These are phyloP conservation scores for Zele albiditarsus DNA, from an alignment of 2,888 invertebrate species.

Conservation along the genomic window DNA sequence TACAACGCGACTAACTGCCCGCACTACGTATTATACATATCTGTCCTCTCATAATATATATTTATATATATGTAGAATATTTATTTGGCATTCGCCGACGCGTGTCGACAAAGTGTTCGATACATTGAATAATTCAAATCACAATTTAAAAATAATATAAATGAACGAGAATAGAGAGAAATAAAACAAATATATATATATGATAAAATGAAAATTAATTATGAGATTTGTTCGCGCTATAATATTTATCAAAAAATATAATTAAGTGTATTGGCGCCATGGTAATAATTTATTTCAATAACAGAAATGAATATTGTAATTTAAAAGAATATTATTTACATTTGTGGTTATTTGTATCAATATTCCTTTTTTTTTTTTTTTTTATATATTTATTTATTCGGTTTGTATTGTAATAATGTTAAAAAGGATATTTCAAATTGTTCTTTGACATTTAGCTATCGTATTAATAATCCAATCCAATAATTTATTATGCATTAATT, in stretches of 20 bases:
- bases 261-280: neutral
- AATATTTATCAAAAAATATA: constrained; percentile 2
- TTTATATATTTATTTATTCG: neutral
- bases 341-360: neutral
- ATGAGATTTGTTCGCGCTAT: neutral
- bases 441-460: too few species aligned
- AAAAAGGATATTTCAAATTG: too few species aligned
- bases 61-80: constrained; percentile 30
- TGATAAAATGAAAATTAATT: constrained; percentile 7
- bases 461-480: too few species aligned
- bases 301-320: neutral
- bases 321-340: neutral
- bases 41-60: neutral
- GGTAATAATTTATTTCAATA: neutral
- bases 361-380: constrained; percentile 14
- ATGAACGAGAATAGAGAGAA: constrained; percentile 12
- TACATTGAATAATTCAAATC: constrained; percentile 34
- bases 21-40: constrained; percentile 2
- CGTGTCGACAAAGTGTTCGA: constrained; percentile 23
- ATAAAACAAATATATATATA: constrained; percentile 14
- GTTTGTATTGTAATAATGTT: too few species aligned
- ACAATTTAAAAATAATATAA: constrained; percentile 37
- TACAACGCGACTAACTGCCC: constrained; percentile 20
- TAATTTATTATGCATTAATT: too few species aligned
- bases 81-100: constrained; percentile 34